Base-by-base conservation (phyloP, 2,888 invertebrate species). In the Drosophila neoperkinsi region DNA sequence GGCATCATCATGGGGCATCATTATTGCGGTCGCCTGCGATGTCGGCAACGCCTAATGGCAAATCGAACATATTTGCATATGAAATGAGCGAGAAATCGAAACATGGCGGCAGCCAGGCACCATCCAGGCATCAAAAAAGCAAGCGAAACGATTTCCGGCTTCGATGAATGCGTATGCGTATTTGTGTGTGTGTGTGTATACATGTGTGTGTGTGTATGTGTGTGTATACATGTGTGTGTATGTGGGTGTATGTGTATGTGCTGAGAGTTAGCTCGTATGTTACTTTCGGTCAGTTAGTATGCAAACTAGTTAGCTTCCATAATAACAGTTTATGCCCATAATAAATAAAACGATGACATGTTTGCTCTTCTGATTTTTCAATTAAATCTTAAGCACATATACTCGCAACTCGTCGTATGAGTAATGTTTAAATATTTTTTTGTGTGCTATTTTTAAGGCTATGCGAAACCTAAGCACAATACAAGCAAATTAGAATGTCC, bases 1-100 rank as follows among this genome's bases (percentile, higher is more conserved):
- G 65, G 11, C 80, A 79, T 82, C 77, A 76, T 75, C 80, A 77
- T 81, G 64, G 77, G 59, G 82, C 86, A 76, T 76, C 79, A 84
- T 88, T 82, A 83, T 84, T 87, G 82, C 82, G 90, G 84, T 88
- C 71, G 77, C 43, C 59, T 68, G 77, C 46, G 69, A 59, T 84
- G 55, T 33, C 60, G 71, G 61, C 79, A 62, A 58, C 49, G 78
- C 73, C 76, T 90, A 88, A 90, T 90, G 86, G 84, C 88, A 90
- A 87, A 90, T 87, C 87, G 87, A 90, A 90, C 90, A 86, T 90
- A 87, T 90, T 87, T 90, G 87, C 90, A 90, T 87, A 90, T 90
- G 88, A 88, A 90, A 87, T 87, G 90, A 85, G 87, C 76, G 78
- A 76, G 86, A 81, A 86, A 90, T 88, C 90, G 86, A 90, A 89